These are phyloP conservation scores for Rousettus madagascariensis DNA, from an alignment of 2,797 vertebrate genomes.

Conservation along the genomic window DNA sequence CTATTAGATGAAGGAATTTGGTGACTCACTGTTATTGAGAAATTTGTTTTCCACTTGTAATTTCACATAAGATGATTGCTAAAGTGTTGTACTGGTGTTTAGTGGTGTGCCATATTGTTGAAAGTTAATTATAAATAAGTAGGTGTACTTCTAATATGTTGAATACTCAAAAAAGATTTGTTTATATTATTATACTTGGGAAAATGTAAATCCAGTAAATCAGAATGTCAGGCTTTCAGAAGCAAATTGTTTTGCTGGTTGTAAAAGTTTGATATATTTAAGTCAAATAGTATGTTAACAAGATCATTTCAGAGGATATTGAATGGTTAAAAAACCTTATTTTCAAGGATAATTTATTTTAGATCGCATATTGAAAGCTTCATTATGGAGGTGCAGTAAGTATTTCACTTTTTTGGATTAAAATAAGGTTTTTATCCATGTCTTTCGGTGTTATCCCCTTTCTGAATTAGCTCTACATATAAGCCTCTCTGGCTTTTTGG, in stretches of 20 bases:
- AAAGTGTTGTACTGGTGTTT: neutral
- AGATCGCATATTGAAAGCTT: neutral
- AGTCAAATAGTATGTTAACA: neutral
- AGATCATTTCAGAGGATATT: neutral
- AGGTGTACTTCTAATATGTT: slow-evolving; percentile 29
- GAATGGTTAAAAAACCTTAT: slow-evolving; percentile 34
- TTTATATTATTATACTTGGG: slow-evolving; percentile 6
- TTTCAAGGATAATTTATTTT: slow-evolving; percentile 28
- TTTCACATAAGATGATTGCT: neutral
- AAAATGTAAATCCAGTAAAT: neutral
- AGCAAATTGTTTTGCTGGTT: neutral
- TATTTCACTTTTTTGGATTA: neutral
- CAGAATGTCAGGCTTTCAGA: neutral
- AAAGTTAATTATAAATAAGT: slow-evolving; percentile 33
- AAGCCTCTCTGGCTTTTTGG: slow-evolving; percentile 11
- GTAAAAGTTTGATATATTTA: neutral
- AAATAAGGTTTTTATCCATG: neutral
- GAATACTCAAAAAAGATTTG: neutral
- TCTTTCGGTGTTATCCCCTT: neutral
- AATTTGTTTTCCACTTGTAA: slow-evolving; percentile 37
- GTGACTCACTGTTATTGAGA: neutral
- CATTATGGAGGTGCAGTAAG: neutral
- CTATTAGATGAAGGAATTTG: neutral
- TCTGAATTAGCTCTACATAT: slow-evolving; percentile 13
- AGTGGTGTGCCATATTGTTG: slow-evolving; percentile 2